A percentile compares a stretch with the other conserved stretches of the same genome.
phyloP scores from a whole-genome alignment of 2,797 vertebrate species.

The Lutjanus argentimaculatus region DNA sequence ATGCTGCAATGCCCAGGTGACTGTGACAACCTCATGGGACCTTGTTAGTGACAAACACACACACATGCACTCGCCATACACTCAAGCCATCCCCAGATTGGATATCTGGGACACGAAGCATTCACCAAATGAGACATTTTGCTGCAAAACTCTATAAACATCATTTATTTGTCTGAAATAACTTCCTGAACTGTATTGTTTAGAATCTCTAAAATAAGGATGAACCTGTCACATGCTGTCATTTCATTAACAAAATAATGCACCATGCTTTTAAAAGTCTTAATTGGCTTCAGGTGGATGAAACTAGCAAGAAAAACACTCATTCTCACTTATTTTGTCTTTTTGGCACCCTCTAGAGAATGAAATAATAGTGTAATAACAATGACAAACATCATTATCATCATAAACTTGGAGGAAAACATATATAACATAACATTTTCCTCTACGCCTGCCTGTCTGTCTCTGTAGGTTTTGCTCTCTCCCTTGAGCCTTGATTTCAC shows the following conservation, averaged over 20 bases:
- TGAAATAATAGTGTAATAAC: conserved; percentile 11
- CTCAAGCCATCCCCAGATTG: conserved; percentile 25
- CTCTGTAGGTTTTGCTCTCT: neutral
- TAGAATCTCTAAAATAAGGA: conserved; percentile 15
- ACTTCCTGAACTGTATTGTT: conserved; percentile 16
- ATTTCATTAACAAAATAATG: neutral
- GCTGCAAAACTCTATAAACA: conserved; percentile 10
- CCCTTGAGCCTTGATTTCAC: neutral
- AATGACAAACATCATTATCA: conserved; percentile 8
- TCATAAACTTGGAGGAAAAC: neutral
- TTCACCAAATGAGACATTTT: conserved; percentile 30
- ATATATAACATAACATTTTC: neutral
- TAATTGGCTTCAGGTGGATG: conserved; percentile 19
- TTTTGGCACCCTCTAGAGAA: conserved; percentile 11
- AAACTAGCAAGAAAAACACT: neutral
- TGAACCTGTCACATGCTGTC: neutral
- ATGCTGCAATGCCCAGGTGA: conserved; percentile 69
- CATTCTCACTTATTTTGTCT: conserved; percentile 4
- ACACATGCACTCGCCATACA: neutral
- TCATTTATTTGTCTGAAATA: conserved; percentile 13
- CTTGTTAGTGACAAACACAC: conserved; percentile 74
- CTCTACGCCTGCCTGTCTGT: neutral
- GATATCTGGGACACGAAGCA: conserved; percentile 31
- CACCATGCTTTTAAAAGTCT: conserved; percentile 7
- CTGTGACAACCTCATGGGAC: conserved; percentile 52